A percentile compares a stretch with the other conserved stretches of the same genome.
Conservation (phyloP, 1,140 invertebrate species). For the Amyelois transitella region DNA sequence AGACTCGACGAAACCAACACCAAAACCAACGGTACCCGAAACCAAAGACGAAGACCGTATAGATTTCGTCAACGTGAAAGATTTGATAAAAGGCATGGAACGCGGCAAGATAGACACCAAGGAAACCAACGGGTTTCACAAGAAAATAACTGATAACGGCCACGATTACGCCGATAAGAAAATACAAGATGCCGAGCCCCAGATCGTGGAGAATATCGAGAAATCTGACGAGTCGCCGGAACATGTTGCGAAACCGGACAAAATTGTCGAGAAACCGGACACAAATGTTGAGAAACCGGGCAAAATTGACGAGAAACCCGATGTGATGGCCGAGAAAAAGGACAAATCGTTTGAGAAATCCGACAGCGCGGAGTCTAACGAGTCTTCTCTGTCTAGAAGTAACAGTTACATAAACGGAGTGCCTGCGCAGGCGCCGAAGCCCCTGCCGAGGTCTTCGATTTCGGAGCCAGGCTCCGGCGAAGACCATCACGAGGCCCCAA, state of each 20-base stretch:
- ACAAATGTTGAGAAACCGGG: slow-evolving; percentile 23
- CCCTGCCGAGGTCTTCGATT: slow-evolving; percentile 78
- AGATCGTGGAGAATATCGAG: slow-evolving; percentile 16
- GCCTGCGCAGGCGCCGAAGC: slow-evolving; percentile 79
- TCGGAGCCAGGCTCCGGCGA: slow-evolving; percentile 66
- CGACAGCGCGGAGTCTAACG: slow-evolving; percentile 46
- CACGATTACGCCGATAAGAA: slow-evolving; percentile 39
- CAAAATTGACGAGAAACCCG: slow-evolving; percentile 17
- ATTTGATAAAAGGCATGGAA: slow-evolving; percentile 72
- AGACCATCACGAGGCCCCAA: slow-evolving; percentile 73
- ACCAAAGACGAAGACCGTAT: slow-evolving; percentile 58
- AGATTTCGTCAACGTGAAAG: slow-evolving; percentile 72
- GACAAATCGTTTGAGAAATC: slow-evolving; percentile 28
- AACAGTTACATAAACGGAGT: slow-evolving; percentile 57
- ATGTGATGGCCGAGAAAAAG: slow-evolving; percentile 20
- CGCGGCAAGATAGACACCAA: slow-evolving; percentile 48
- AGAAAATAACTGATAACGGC: slow-evolving; percentile 58
- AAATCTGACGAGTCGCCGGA: slow-evolving; percentile 14
- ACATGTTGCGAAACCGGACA: slow-evolving; percentile 23
- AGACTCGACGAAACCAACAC: slow-evolving; percentile 32
- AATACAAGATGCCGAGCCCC: slow-evolving; percentile 17
- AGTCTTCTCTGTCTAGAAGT: slow-evolving; percentile 46
- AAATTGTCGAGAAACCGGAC: slow-evolving; percentile 15
- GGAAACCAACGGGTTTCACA: slow-evolving; percentile 56
- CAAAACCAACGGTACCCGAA: slow-evolving; percentile 37